Percentiles rank a stretch among this genome's conserved stretches.
These are phyloP conservation scores for Poeciliopsis retropinna DNA, from an alignment of 2,113 vertebrate genomes.

Conservation along the genomic window DNA sequence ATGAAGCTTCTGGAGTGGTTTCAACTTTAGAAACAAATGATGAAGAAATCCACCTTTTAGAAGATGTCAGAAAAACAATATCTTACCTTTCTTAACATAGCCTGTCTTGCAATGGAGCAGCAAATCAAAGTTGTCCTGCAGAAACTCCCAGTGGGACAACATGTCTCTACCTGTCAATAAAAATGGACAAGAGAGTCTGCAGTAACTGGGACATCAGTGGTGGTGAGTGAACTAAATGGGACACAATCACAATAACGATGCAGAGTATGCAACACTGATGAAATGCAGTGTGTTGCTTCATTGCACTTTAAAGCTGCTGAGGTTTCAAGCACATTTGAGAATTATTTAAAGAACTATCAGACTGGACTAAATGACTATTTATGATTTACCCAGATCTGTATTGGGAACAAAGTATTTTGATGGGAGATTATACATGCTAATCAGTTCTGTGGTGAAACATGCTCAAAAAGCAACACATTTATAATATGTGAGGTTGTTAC, in stretches of 20 bases:
- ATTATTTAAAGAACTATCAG: neutral
- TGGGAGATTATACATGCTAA: neutral
- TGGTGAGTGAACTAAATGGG: neutral
- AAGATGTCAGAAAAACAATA: neutral
- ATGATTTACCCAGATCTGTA: neutral
- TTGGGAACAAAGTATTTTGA: neutral
- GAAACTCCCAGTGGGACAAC: neutral
- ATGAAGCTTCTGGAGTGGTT: too few relatives aligned
- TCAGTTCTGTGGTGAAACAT: neutral
- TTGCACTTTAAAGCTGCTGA: neutral
- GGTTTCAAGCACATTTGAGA: neutral
- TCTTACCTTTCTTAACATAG: neutral
- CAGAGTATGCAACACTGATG: neutral
- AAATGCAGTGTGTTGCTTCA: neutral
- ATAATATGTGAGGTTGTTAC: neutral
- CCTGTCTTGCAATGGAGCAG: neutral
- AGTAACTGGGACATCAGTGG: neutral
- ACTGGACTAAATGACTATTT: neutral
- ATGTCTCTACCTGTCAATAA: neutral
- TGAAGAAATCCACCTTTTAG: neutral
- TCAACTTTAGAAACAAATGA: neutral
- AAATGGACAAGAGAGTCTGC: neutral
- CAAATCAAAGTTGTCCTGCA: neutral
- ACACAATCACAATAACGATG: neutral
- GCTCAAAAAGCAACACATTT: neutral